These are phyloP conservation scores for Diploptera punctata DNA, from an alignment of 2,888 invertebrate genomes.

Conservation along the genomic window DNA sequence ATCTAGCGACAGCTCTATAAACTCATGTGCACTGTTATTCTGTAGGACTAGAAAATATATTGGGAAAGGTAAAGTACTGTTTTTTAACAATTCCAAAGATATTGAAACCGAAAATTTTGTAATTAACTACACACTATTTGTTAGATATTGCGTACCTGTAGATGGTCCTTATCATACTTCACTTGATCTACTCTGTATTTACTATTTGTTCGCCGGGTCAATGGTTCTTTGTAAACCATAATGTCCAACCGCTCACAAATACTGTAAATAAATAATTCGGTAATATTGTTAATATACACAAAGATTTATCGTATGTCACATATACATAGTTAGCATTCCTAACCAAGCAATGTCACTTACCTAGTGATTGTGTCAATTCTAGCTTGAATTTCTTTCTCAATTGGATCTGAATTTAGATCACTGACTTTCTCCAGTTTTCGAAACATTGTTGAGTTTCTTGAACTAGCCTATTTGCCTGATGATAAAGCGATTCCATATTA, in stretches of 20 bases:
- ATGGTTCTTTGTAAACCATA: slow-evolving; percentile 86
- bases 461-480: slow-evolving; percentile 87
- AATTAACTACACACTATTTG: too few relatives aligned
- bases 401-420: slow-evolving; percentile 64
- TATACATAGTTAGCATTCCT: slow-evolving; percentile 45
- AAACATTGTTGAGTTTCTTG: slow-evolving; percentile 85
- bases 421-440: slow-evolving; percentile 72
- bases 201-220: slow-evolving; percentile 83
- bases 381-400: slow-evolving; percentile 78
- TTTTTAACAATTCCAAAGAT: too few relatives aligned
- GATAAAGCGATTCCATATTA: slow-evolving; percentile 85
- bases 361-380: slow-evolving; percentile 81
- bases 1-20: too few relatives aligned
- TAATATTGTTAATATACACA: too few relatives aligned
- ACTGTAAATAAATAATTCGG: too few relatives aligned
- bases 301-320: slow-evolving; percentile 38
- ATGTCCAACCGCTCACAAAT: slow-evolving; percentile 91
- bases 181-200: slow-evolving; percentile 93
- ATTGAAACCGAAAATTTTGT: too few relatives aligned
- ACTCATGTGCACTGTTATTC: too few relatives aligned
- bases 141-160: slow-evolving; percentile 76
- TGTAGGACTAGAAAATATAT: too few relatives aligned
- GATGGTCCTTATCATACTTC: slow-evolving; percentile 91
- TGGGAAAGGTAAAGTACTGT: too few relatives aligned
- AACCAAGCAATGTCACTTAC: too few relatives aligned